These are phyloP conservation scores for Spilarctia lutea DNA, from an alignment of 2,888 invertebrate genomes.

Conservation along the genomic window DNA sequence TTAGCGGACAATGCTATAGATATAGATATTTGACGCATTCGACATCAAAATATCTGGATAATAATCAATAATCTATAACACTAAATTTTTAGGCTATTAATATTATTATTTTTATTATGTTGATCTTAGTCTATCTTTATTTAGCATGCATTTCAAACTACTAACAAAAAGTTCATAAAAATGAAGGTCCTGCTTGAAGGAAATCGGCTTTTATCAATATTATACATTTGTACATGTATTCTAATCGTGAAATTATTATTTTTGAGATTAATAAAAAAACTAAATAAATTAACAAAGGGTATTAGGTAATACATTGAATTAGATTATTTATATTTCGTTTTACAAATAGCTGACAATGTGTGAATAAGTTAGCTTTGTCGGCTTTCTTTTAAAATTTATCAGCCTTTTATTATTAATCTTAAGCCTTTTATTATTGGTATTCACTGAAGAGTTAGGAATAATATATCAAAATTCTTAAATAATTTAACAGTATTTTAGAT, in stretches of 20 bases:
- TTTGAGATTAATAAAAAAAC: too few species aligned
- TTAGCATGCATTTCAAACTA: neutral
- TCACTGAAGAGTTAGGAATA: neutral
- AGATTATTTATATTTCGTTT: neutral
- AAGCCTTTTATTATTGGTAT: neutral
- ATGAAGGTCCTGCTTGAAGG: too few species aligned
- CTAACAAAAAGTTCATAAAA: neutral
- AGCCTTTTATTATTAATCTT: neutral
- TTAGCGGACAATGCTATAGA: neutral
- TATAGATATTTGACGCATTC: neutral
- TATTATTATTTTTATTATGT: neutral
- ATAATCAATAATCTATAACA: neutral
- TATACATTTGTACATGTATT: too few species aligned
- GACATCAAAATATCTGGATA: neutral
- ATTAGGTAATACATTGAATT: neutral
- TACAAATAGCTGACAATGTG: neutral
- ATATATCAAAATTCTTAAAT: slow-evolving; percentile 15
- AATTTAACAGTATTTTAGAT: slow-evolving; percentile 20
- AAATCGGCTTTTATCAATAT: too few species aligned
- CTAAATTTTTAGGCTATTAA: neutral
- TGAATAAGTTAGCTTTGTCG: neutral
- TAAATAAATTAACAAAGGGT: neutral
- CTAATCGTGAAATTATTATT: too few species aligned
- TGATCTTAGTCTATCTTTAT: neutral
- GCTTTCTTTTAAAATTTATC: neutral